These are phyloP conservation scores for Philonicus albiceps DNA, from an alignment of 2,888 invertebrate genomes.

Conservation along the genomic window DNA sequence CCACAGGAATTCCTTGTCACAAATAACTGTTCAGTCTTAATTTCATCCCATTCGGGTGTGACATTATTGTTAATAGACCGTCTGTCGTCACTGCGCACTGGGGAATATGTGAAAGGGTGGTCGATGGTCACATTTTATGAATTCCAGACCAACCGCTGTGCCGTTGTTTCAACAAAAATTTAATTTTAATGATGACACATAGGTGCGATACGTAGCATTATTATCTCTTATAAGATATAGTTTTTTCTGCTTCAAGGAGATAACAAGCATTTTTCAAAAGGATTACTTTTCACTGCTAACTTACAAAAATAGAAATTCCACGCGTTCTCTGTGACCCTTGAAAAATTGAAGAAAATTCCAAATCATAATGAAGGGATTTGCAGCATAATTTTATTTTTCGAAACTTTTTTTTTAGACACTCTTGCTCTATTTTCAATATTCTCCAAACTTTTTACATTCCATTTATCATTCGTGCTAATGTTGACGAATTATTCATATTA, in stretches of 20 bases:
- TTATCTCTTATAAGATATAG: background rate
- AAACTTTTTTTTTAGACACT: background rate
- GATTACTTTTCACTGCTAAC: background rate
- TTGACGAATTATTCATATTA: background rate
- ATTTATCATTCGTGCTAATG: background rate
- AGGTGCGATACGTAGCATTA: background rate
- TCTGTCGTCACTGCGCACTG: background rate
- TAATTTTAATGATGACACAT: background rate
- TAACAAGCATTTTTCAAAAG: background rate
- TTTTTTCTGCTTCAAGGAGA: background rate
- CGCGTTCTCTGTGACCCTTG: background rate
- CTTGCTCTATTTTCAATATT: background rate
- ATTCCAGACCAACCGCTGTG: background rate
- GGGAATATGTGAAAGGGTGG: background rate
- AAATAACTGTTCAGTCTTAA: slow-evolving; percentile 22
- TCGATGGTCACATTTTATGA: background rate
- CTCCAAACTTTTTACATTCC: background rate
- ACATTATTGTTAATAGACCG: slow-evolving; percentile 19
- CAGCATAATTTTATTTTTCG: background rate
- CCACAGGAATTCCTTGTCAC: slow-evolving; percentile 37
- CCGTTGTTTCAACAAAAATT: background rate
- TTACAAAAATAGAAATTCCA: background rate
- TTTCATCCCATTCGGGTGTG: slow-evolving; percentile 15
- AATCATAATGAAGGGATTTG: background rate
- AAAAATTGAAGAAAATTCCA: background rate